Evolutionary conservation across 2,888 invertebrate species (phyloP).

Genomic region (Cerastoderma edule): DNA sequence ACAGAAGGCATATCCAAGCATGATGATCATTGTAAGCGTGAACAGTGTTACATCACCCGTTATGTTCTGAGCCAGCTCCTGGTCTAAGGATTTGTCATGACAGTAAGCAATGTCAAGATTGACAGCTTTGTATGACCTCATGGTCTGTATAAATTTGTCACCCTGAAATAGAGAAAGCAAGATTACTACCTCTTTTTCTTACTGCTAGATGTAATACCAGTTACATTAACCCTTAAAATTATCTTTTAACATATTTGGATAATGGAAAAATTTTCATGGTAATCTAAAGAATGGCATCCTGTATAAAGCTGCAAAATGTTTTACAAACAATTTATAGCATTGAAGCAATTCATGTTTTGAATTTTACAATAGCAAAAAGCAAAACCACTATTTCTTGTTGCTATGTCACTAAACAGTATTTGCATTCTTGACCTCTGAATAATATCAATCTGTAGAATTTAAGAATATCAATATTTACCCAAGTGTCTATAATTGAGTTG

Average conservation of each 20-base stretch:
- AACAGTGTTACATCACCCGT: constrained; percentile 51
- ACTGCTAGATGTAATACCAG: background rate
- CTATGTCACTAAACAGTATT: background rate
- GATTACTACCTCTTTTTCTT: background rate
- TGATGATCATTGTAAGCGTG: constrained; percentile 45
- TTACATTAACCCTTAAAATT: background rate
- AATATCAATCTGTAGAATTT: background rate
- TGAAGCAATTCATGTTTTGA: background rate
- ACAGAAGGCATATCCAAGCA: constrained; percentile 41
- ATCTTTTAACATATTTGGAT: background rate
- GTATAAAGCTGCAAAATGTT: background rate
- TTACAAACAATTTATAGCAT: background rate
- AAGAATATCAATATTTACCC: background rate
- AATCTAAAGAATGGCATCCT: background rate
- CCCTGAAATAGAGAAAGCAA: background rate
- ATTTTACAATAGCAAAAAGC: background rate
- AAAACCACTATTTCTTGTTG: background rate
- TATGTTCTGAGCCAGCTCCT: constrained; percentile 49
- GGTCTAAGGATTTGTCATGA: constrained; percentile 42
- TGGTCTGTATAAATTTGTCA: background rate
- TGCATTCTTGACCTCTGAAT: background rate
- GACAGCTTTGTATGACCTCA: constrained; percentile 4
- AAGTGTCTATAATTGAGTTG: background rate
- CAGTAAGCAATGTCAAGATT: constrained; percentile 40
- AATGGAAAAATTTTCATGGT: background rate